These are phyloP conservation scores for Pantherophis vulpinus DNA, from an alignment of 2,797 vertebrate genomes.

Conservation along the genomic window DNA sequence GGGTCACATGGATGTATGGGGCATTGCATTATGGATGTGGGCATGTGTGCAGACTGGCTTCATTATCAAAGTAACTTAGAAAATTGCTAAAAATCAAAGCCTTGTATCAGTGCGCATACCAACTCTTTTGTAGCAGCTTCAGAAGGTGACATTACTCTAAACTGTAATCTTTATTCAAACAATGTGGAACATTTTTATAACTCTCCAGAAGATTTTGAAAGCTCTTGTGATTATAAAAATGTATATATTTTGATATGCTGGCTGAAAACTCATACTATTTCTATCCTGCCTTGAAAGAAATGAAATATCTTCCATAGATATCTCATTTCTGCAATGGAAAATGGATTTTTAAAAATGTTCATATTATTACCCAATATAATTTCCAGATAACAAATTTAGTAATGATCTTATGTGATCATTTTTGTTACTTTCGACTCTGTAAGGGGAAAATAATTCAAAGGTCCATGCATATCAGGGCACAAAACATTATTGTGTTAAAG, in stretches of 20 bases:
- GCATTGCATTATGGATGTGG: too few relatives aligned
- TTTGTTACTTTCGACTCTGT: conserved; percentile 35
- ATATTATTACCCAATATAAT: conserved; percentile 63
- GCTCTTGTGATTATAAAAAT: conserved; percentile 68
- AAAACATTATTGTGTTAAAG: neutral
- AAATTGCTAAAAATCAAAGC: conserved; percentile 31
- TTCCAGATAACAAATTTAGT: conserved; percentile 60
- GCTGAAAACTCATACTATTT: conserved; percentile 64
- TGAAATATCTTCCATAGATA: conserved; percentile 57
- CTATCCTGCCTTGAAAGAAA: conserved; percentile 65
- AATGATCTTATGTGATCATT: conserved; percentile 47
- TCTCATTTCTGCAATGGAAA: conserved; percentile 66
- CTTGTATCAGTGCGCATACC: conserved; percentile 16
- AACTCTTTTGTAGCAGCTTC: neutral
- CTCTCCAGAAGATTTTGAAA: conserved; percentile 53
- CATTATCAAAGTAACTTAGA: conserved; percentile 26
- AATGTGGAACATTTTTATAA: conserved; percentile 53
- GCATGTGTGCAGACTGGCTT: neutral
- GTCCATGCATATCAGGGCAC: neutral
- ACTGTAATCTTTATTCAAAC: conserved; percentile 59
- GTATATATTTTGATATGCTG: conserved; percentile 60
- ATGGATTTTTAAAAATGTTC: conserved; percentile 63
- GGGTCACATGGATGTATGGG: too few relatives aligned
- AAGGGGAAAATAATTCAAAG: conserved; percentile 24
- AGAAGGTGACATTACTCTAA: conserved; percentile 32